Evolutionary conservation across 2,113 vertebrate genomes (phyloP), one percentile per base, ranked within the genome.

Genomic region (Mormoops blainvillei): DNA sequence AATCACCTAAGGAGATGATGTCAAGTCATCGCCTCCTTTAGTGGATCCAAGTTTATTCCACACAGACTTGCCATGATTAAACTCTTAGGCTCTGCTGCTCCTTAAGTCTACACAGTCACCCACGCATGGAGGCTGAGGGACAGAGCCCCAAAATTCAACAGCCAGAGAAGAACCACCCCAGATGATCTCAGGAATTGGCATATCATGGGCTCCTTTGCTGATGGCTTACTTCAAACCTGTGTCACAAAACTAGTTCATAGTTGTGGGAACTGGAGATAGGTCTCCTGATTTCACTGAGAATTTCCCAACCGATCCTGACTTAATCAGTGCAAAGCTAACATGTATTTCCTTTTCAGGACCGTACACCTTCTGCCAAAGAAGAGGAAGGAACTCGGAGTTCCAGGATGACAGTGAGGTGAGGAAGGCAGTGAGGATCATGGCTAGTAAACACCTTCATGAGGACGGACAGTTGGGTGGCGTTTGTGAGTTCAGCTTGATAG

Each of bases 351-450:
- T 36, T 36, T 1, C 65, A 68, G 33, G 65, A 36, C 31, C 33
- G 18, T 36, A 19, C 9, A 19, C 9, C 16, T 36, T 19, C 7
- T 11, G 16, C 65, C 65, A 20, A 36, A 36, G 33, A 20, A 8
- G 19, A 36, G n/a, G 65, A 36, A 36, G n/a, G 16, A 3, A 4
- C 65, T 36, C 33, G 4, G 18, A 36, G 33, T 16, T 20, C 33
- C 65, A 36, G 14, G 33, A 68, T 31, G 65, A 68, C 7, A 18
- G 33, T 19, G 33, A 68, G 65, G 65, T 68, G 36, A 19, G 65
- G 33, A 18, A 9, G 20, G 15, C 0, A 15, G 19, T 1, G 1
- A n/a, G 16, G 14, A 15, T 18, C 33, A 13, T 6, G 1, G 33
- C 31, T 5, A n/a, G 8, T 6, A 2, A 2, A 3, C 18, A 16